Percentiles rank a stretch among this genome's conserved stretches.
Evolutionary conservation across 2,113 vertebrate species (phyloP).

Genomic region (Tonatia bakeri): DNA sequence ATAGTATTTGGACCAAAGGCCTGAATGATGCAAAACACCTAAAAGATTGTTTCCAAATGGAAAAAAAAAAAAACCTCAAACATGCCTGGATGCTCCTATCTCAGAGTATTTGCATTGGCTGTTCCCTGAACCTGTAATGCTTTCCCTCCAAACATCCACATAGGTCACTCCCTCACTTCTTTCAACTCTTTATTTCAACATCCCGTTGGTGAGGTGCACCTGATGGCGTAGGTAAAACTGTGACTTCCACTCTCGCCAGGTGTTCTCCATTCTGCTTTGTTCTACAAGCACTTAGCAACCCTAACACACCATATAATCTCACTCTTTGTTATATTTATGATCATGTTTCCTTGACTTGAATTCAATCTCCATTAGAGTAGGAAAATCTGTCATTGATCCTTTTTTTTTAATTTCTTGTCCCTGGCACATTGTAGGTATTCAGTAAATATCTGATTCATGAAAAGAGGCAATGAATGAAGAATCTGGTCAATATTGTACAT

Average conservation of each 20-base stretch:
- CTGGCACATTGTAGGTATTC: not conserved
- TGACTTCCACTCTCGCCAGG: not conserved
- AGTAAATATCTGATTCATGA: not conserved
- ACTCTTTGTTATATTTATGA: not conserved
- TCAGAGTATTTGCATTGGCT: not conserved
- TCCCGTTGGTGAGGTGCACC: not conserved
- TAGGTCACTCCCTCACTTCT: not conserved
- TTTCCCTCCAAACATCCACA: not conserved
- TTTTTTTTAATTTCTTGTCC: not conserved
- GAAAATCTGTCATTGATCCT: not conserved
- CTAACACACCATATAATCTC: not conserved
- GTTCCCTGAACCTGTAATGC: not conserved
- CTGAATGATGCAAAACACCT: not conserved
- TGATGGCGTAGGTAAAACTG: not conserved
- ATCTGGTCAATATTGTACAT: not conserved
- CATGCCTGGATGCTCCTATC: not conserved
- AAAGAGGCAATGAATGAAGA: not conserved
- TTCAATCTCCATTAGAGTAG: not conserved
- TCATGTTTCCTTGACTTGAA: not conserved
- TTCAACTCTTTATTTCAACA: not conserved
- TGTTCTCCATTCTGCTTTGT: not conserved
- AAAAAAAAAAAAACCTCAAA: not conserved
- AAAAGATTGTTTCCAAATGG: not conserved
- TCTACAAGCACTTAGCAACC: not conserved
- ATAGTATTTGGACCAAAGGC: not conserved